These are phyloP conservation scores for Coregonus sp. DNA, from an alignment of 2,797 vertebrate species.

Conservation along the genomic window DNA sequence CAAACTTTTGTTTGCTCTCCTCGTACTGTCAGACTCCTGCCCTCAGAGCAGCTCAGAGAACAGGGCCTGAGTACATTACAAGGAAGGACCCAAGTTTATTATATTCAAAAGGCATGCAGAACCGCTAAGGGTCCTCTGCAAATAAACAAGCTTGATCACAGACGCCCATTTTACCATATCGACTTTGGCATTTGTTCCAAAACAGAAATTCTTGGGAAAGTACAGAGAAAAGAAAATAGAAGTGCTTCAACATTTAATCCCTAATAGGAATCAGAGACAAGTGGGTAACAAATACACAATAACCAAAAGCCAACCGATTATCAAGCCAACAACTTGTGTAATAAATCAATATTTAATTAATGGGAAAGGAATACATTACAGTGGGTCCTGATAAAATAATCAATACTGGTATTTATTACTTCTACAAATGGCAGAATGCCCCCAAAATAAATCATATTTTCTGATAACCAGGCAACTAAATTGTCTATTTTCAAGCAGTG, in stretches of 20 bases:
- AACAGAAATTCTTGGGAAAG: slow-evolving; percentile 8
- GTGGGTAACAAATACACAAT: slow-evolving; percentile 42
- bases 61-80: not conserved
- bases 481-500: not conserved
- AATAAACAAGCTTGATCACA: not conserved
- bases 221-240: slow-evolving; percentile 34
- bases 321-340: slow-evolving; percentile 58
- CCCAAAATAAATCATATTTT: slow-evolving; percentile 55
- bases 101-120: slow-evolving; percentile 4
- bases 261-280: slow-evolving; percentile 56
- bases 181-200: not conserved
- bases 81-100: not conserved
- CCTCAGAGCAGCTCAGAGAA: not conserved
- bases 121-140: not conserved
- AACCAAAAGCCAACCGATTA: slow-evolving; percentile 53
- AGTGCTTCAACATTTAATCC: slow-evolving; percentile 63
- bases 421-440: slow-evolving; percentile 52
- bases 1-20: not conserved
- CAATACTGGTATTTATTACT: slow-evolving; percentile 63
- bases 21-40: not conserved
- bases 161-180: not conserved
- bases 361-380: slow-evolving; percentile 64
- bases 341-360: slow-evolving; percentile 73
- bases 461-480: slow-evolving; percentile 18
- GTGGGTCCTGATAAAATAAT: slow-evolving; percentile 60